Percentiles rank a stretch among this genome's conserved stretches.
phyloP scores from a whole-genome alignment of 2,888 invertebrate species.

The Diarsia rubi region DNA sequence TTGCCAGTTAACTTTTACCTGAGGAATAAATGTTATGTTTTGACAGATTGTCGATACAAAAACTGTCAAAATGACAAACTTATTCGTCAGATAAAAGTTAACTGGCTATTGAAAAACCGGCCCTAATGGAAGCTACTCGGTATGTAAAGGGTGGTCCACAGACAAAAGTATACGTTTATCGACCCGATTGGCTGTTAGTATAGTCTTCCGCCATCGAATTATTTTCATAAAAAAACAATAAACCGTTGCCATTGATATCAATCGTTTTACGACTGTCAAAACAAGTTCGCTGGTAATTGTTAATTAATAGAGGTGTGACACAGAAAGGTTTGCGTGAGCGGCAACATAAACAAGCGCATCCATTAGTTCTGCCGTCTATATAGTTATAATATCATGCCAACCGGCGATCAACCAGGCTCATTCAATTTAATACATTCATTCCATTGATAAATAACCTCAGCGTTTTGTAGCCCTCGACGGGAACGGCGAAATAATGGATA shows the following conservation, averaged over 20 bases:
- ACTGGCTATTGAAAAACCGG: no score
- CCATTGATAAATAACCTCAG: constrained; percentile 51
- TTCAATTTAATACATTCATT: constrained; percentile 60
- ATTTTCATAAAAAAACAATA: background rate
- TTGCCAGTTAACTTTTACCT: no score
- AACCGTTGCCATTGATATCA: background rate
- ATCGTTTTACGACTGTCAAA: constrained; percentile 31
- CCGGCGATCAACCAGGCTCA: constrained; percentile 53
- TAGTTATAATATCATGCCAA: constrained; percentile 61
- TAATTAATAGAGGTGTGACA: constrained; percentile 61
- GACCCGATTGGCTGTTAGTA: background rate
- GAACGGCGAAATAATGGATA: constrained; percentile 10
- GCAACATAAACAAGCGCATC: constrained; percentile 51
- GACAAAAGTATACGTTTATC: background rate
- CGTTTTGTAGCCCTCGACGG: constrained; percentile 11
- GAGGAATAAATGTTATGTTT: no score
- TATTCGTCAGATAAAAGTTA: no score
- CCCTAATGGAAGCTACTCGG: background rate
- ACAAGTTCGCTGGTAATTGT: constrained; percentile 30
- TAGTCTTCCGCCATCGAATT: background rate
- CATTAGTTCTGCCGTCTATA: constrained; percentile 43
- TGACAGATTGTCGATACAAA: no score
- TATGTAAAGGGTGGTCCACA: background rate
- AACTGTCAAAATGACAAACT: no score
- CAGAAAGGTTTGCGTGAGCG: constrained; percentile 61